phyloP scores from a whole-genome alignment of 2,888 invertebrate genomes.

The Agrochola circellaris region DNA sequence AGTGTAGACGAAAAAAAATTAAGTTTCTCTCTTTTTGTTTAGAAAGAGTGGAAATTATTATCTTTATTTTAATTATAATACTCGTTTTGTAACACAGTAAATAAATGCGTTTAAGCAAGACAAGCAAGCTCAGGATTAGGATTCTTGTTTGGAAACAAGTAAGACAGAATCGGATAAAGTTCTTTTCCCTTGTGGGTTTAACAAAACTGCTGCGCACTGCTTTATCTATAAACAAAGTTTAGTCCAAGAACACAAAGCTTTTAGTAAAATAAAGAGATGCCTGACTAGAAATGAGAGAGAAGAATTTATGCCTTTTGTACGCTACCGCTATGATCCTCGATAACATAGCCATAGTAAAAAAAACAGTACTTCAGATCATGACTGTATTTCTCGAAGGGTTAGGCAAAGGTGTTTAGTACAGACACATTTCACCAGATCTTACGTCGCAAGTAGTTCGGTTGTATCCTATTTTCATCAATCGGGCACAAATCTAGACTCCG shows the following conservation, averaged over 20 bases:
- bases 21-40: not conserved
- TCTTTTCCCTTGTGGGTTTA: conserved; percentile 41
- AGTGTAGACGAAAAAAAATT: no score
- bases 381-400: not conserved
- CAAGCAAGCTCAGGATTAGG: conserved; percentile 10
- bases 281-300: not conserved
- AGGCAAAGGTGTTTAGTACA: not conserved
- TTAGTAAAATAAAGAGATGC: conserved; percentile 7
- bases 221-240: conserved; percentile 51
- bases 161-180: conserved; percentile 31
- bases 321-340: not conserved
- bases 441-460: not conserved
- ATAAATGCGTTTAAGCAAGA: conserved; percentile 9
- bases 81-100: not conserved
- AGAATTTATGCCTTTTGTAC: not conserved
- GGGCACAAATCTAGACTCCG: not conserved
- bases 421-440: not conserved
- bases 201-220: conserved; percentile 43
- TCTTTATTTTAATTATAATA: not conserved
- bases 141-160: conserved; percentile 14
- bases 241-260: conserved; percentile 6
- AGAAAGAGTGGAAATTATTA: not conserved
- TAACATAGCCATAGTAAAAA: not conserved
- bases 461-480: not conserved
- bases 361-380: not conserved